phyloP scores from a whole-genome alignment of 2,797 vertebrate genomes.

The Adelosebastes latens region DNA sequence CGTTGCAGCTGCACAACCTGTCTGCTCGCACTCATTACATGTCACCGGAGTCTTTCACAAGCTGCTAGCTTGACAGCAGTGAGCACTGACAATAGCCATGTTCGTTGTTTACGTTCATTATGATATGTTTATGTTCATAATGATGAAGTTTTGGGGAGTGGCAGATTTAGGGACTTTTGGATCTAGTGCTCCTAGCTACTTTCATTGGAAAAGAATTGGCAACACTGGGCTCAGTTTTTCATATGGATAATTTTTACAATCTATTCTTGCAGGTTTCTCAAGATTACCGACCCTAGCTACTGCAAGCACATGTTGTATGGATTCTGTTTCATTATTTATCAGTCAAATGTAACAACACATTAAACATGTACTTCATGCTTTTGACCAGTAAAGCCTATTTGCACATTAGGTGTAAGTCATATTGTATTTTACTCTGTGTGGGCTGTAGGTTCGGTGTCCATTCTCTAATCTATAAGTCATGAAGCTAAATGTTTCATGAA shows the following conservation, averaged over 20 bases:
- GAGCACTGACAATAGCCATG: too few relatives aligned
- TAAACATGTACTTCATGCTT: background rate
- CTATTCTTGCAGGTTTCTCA: background rate
- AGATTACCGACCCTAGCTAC: background rate
- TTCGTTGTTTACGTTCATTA: too few relatives aligned
- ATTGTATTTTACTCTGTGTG: background rate
- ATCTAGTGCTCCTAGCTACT: background rate
- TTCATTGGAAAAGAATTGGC: background rate
- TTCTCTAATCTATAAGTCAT: constrained; percentile 62
- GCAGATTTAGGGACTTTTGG: too few relatives aligned
- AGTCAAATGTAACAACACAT: background rate
- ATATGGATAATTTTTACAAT: background rate
- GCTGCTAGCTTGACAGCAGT: too few relatives aligned
- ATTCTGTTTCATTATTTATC: constrained; percentile 21
- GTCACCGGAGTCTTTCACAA: too few relatives aligned
- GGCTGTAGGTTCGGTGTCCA: background rate
- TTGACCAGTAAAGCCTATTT: background rate
- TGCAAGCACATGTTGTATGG: constrained; percentile 6
- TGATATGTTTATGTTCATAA: too few relatives aligned
- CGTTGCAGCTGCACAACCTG: too few relatives aligned
- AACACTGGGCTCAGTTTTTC: background rate
- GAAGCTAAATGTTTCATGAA: constrained; percentile 63
- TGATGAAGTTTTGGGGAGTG: too few relatives aligned
- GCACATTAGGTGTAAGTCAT: constrained; percentile 1
- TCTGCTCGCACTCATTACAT: too few relatives aligned